These are phyloP conservation scores for Saturnia pavonia DNA, from an alignment of 2,888 invertebrate species.

Conservation along the genomic window DNA sequence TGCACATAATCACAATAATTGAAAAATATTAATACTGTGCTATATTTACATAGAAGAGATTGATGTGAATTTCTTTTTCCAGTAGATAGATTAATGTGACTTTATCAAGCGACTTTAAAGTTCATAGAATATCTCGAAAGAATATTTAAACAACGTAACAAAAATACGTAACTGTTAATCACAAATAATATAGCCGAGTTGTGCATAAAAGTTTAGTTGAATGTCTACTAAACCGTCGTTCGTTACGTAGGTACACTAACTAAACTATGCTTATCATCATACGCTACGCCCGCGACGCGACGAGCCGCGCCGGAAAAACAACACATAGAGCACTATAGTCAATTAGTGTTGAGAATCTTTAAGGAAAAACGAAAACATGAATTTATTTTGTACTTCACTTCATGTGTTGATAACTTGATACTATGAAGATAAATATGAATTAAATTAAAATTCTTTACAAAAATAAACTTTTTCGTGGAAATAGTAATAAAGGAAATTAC, in stretches of 20 bases:
- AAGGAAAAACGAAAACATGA: conserved; percentile 38
- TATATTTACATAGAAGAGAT: too few species aligned
- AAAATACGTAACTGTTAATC: conserved; percentile 25
- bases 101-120: neutral
- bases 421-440: neutral
- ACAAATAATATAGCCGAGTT: conserved; percentile 19
- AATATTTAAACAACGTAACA: conserved; percentile 22
- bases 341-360: conserved; percentile 52
- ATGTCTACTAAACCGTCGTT: conserved; percentile 34
- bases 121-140: neutral
- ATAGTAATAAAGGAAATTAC: too few species aligned
- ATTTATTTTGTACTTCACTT: conserved; percentile 22
- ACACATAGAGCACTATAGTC: conserved; percentile 47
- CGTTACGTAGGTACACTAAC: conserved; percentile 39
- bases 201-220: conserved; percentile 31
- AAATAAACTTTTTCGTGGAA: too few species aligned
- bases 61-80: neutral
- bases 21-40: too few species aligned
- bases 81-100: neutral
- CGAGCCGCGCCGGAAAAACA: conserved; percentile 44
- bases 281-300: conserved; percentile 24
- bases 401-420: neutral
- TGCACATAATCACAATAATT: too few species aligned
- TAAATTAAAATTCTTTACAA: neutral
- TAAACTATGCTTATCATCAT: conserved; percentile 42